Percentiles rank a stretch among this genome's conserved stretches.
phyloP scores from a whole-genome alignment of 2,113 vertebrate genomes.

The Benitochromis conjunctus region DNA sequence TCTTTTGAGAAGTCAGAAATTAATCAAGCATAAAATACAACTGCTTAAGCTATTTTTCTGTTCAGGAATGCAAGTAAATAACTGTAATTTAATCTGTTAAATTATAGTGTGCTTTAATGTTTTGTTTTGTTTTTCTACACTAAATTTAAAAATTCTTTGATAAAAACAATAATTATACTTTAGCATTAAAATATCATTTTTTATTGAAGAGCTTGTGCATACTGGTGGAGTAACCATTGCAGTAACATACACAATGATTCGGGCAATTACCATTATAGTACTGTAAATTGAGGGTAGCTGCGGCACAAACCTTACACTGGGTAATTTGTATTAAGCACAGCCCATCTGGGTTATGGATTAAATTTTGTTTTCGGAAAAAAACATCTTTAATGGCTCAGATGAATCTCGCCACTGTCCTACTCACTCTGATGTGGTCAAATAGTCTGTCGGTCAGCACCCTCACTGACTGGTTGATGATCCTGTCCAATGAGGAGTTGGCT shows the following conservation, averaged over 20 bases:
- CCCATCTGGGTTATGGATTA: background rate
- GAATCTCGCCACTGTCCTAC: background rate
- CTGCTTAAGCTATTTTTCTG: background rate
- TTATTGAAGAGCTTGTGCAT: background rate
- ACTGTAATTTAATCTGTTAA: background rate
- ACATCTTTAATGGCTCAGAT: background rate
- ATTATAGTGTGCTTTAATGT: background rate
- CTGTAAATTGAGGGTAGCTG: background rate
- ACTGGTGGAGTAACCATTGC: background rate
- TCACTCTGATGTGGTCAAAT: constrained; percentile 86
- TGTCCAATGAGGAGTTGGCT: constrained; percentile 76
- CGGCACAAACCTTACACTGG: background rate
- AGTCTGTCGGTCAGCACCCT: constrained; percentile 77
- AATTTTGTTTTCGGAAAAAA: background rate
- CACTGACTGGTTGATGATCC: constrained; percentile 80
- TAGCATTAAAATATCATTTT: background rate
- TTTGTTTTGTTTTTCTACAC: background rate
- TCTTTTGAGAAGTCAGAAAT: too few species aligned
- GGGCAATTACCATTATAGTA: background rate
- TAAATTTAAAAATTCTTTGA: background rate
- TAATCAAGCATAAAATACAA: too few species aligned
- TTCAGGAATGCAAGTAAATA: background rate
- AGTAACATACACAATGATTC: background rate
- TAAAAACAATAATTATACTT: background rate
- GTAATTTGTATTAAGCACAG: background rate